Conservation (phyloP, 2,888 invertebrate genomes). For the Hemaris fuciformis region DNA sequence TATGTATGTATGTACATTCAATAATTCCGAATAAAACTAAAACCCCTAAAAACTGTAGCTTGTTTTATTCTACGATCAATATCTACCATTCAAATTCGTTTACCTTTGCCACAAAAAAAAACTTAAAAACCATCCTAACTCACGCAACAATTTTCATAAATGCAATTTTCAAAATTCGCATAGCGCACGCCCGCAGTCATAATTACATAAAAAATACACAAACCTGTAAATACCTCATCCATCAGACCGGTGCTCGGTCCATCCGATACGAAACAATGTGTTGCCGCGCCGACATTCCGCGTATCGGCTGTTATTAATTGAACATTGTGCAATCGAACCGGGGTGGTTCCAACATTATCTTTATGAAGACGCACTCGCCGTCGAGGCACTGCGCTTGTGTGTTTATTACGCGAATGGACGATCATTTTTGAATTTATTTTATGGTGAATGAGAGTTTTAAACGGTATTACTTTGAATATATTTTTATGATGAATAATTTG, state of each 20-base stretch:
- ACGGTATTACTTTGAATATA: no score
- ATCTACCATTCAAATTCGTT: neutral
- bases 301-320: constrained; percentile 35
- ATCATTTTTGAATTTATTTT: no score
- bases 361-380: constrained; percentile 31
- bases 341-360: constrained; percentile 26
- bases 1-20: no score
- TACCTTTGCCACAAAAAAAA: neutral
- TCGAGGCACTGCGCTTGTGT: neutral
- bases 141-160: neutral
- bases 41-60: no score
- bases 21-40: no score
- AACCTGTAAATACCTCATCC: neutral
- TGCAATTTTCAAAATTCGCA: neutral
- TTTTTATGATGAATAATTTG: no score
- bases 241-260: constrained; percentile 15
- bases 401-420: no score
- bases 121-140: neutral
- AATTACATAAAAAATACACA: constrained; percentile 1
- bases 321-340: constrained; percentile 29
- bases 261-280: constrained; percentile 21
- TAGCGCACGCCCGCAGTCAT: neutral
- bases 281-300: constrained; percentile 12
- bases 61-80: no score
- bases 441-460: no score